Conservation (phyloP, 2,888 invertebrate genomes). For the Leucania comma region DNA sequence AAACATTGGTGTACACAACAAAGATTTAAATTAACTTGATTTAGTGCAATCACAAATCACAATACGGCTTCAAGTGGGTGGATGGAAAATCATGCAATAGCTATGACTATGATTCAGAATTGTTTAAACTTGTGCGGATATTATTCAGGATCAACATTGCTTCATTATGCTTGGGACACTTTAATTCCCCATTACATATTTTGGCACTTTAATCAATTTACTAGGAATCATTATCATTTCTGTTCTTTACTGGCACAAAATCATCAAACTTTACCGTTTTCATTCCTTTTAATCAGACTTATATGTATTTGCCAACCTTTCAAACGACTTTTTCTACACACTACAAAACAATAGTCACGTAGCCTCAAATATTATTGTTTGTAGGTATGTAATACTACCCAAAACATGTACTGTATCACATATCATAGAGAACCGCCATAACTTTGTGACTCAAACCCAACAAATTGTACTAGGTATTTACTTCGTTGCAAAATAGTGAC, state of each 20-base stretch:
- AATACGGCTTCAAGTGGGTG: slow-evolving; percentile 52
- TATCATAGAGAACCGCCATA: slow-evolving; percentile 59
- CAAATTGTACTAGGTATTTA: slow-evolving; percentile 59
- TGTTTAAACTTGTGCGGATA: slow-evolving; percentile 40
- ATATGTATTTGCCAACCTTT: slow-evolving; percentile 4
- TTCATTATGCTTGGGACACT: slow-evolving; percentile 21
- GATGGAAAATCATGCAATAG: slow-evolving; percentile 54
- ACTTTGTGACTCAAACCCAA: slow-evolving; percentile 44
- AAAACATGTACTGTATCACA: slow-evolving; percentile 48
- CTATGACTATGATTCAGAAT: slow-evolving; percentile 59
- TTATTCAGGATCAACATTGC: slow-evolving; percentile 34
- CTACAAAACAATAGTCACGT: slow-evolving; percentile 51
- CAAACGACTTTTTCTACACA: slow-evolving; percentile 4
- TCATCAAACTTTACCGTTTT: background rate
- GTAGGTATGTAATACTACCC: slow-evolving; percentile 52
- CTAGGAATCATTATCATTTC: background rate
- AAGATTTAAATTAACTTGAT: slow-evolving; percentile 50
- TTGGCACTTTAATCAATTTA: background rate
- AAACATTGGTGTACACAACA: slow-evolving; percentile 55
- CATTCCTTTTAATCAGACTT: background rate
- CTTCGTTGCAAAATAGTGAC: slow-evolving; percentile 77
- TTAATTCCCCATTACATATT: slow-evolving; percentile 3
- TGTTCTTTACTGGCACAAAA: background rate
- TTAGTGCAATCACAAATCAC: slow-evolving; percentile 57
- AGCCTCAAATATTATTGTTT: slow-evolving; percentile 29